Base-by-base conservation (phyloP, 2,113 vertebrate species). In the Microcebus jonahi region DNA sequence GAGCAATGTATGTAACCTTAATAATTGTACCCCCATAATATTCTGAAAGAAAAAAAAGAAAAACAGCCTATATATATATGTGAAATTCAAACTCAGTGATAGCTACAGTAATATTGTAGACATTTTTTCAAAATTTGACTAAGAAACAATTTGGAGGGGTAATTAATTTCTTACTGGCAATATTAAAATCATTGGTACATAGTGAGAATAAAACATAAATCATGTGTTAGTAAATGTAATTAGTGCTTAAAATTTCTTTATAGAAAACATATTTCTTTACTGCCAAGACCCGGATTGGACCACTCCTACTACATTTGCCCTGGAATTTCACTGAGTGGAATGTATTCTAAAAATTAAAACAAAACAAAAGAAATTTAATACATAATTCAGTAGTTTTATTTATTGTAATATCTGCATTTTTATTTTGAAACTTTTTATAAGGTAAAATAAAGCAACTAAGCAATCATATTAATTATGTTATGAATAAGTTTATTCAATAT, bases 321-420 rank as follows among this genome's bases (percentile, higher is more conserved):
- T 39, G 9, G 3, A 61, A 79, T 97, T 86, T 90, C 29, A 83
- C 6, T 61, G 2, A 83, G 3, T 48, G 15, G 12, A 67, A 63
- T 89, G 10, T 21, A 34, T 87, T 71, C 27, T 73, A 80, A 77
- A 11, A 88, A 27, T 63, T 79, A 20, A 31, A 93, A 21, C 9
- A 94, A 81, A 36, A 76, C 6, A 80, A 36, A 71, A 71, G 1
- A 53, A 50, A 63, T 90, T 53, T 59, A 87, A 80, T 21, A 45
- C 34, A 50, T 84, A 4, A 85, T 36, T 61, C 36, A 42, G 8
- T 57, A 70, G 13, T 75, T 14, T 50, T 91, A 13, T 79, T 87
- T 71, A 14, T 91, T 85, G 17, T 90, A 73, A 77, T 23, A 36
- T n/a, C 4, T 83, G 39, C n/a, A 79, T 85, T 95, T 91, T 93